Conservation (phyloP, 2,797 vertebrate species). For the Melanotaenia pygmaea region DNA sequence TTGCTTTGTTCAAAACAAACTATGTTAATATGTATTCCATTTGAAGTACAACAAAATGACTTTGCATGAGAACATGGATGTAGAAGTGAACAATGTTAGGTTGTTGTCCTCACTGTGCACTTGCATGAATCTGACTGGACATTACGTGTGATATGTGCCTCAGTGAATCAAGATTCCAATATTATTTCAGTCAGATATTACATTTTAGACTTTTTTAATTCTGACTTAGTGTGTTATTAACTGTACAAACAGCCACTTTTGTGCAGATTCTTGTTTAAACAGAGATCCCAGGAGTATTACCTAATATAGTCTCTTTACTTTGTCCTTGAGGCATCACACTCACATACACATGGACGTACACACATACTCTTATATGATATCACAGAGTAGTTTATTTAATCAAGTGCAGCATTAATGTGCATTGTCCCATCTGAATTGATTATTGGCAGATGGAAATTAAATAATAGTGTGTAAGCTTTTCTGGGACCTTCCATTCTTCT, state of each 20-base stretch:
- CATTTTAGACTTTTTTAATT: slow-evolving; percentile 18
- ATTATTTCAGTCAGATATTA: background rate
- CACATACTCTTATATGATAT: slow-evolving; percentile 23
- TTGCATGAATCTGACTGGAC: slow-evolving; percentile 11
- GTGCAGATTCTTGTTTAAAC: slow-evolving; percentile 45
- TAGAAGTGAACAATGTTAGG: slow-evolving; percentile 4
- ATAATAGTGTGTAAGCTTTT: slow-evolving; percentile 66
- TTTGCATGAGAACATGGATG: background rate
- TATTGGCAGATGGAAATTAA: slow-evolving; percentile 62
- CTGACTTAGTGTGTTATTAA: background rate
- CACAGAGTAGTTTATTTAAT: slow-evolving; percentile 55
- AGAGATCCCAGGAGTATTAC: slow-evolving; percentile 44
- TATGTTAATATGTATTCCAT: background rate
- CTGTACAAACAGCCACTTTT: slow-evolving; percentile 36
- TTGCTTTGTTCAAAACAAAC: background rate
- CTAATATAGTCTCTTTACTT: slow-evolving; percentile 38
- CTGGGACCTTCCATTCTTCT: slow-evolving; percentile 46
- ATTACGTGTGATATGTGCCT: slow-evolving; percentile 2
- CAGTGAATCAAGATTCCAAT: background rate
- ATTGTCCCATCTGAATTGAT: slow-evolving; percentile 63
- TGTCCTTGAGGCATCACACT: slow-evolving; percentile 42
- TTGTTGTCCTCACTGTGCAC: background rate
- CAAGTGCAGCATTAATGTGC: slow-evolving; percentile 57
- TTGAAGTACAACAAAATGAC: background rate
- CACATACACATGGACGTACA: slow-evolving; percentile 6